phyloP scores from a whole-genome alignment of 1,140 invertebrate genomes.

The Drosophila lowei region DNA sequence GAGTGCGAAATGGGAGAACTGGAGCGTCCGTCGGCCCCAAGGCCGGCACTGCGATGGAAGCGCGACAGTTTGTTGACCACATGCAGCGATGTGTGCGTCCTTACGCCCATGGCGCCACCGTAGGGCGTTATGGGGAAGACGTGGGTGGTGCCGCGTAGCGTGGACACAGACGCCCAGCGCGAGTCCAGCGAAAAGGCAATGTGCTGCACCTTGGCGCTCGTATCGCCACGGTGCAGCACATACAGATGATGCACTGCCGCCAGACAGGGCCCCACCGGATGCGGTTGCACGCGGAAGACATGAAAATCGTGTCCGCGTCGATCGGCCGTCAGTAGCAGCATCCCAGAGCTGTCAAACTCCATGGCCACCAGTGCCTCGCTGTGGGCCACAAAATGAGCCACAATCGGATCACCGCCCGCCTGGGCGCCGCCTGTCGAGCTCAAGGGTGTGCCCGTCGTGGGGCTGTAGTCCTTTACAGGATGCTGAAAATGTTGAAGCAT shows the following conservation, averaged over 20 bases:
- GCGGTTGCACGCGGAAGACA: conserved; percentile 96
- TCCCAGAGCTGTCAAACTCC: conserved; percentile 96
- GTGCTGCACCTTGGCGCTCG: conserved; percentile 93
- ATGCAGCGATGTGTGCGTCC: conserved; percentile 95
- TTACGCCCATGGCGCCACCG: conserved; percentile 93
- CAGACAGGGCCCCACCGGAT: conserved; percentile 93
- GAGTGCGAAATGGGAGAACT: conserved; percentile 89
- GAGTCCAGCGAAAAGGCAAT: conserved; percentile 95
- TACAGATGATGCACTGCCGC: conserved; percentile 98
- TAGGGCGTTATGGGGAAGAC: conserved; percentile 99
- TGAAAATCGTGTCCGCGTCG: conserved; percentile 98
- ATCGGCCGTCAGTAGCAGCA: conserved; percentile 96
- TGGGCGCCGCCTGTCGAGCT: conserved; percentile 57
- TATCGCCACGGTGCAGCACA: conserved; percentile 94
- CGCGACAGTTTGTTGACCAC: conserved; percentile 97
- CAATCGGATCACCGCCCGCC: conserved; percentile 87
- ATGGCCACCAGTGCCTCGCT: conserved; percentile 95
- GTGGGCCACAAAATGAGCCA: conserved; percentile 98
- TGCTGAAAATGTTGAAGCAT: conserved; percentile 41
- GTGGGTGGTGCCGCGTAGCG: conserved; percentile 97
- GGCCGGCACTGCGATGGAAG: conserved; percentile 97
- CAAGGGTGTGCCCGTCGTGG: conserved; percentile 72
- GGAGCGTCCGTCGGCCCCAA: conserved; percentile 89
- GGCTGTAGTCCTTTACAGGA: conserved; percentile 79
- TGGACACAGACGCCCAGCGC: conserved; percentile 97